These are phyloP conservation scores for Hypolimnas misippus DNA, from an alignment of 2,888 invertebrate species.

Conservation along the genomic window DNA sequence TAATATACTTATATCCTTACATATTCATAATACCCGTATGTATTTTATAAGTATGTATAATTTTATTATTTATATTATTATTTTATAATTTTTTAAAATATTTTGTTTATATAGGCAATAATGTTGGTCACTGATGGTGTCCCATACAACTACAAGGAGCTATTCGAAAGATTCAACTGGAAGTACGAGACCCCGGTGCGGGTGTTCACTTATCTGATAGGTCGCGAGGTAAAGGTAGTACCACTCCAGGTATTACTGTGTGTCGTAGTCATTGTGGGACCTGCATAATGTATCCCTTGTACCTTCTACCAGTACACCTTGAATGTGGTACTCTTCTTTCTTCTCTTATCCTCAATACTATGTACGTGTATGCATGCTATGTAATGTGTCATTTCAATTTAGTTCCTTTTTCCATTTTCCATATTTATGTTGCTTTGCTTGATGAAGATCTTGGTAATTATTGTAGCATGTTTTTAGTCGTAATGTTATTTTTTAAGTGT, in stretches of 20 bases:
- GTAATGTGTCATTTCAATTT: constrained; percentile 25
- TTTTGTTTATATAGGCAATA: constrained; percentile 90
- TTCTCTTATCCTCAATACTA: constrained; percentile 43
- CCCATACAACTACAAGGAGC: constrained; percentile 95
- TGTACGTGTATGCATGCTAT: constrained; percentile 35
- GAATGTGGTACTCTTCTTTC: constrained; percentile 77
- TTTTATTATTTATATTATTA: background rate
- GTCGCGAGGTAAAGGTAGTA: constrained; percentile 90
- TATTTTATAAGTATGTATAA: background rate
- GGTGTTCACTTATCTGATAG: constrained; percentile 99
- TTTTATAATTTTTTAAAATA: constrained; percentile 56
- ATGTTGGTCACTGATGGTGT: constrained; percentile 99
- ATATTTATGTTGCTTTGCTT: constrained; percentile 35
- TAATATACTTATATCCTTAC: no score
- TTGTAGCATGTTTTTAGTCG: constrained; percentile 15
- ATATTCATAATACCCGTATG: no score
- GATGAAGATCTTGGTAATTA: background rate
- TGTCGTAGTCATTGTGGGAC: constrained; percentile 83
- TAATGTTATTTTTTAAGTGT: constrained; percentile 6
- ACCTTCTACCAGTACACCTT: constrained; percentile 78
- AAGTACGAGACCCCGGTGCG: constrained; percentile 92
- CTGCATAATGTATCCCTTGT: constrained; percentile 79
- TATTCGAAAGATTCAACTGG: constrained; percentile 97
- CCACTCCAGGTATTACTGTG: constrained; percentile 83
- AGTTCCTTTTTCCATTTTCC: constrained; percentile 33